Conservation (phyloP, 2,113 vertebrate species). For the Gymnogyps californianus region DNA sequence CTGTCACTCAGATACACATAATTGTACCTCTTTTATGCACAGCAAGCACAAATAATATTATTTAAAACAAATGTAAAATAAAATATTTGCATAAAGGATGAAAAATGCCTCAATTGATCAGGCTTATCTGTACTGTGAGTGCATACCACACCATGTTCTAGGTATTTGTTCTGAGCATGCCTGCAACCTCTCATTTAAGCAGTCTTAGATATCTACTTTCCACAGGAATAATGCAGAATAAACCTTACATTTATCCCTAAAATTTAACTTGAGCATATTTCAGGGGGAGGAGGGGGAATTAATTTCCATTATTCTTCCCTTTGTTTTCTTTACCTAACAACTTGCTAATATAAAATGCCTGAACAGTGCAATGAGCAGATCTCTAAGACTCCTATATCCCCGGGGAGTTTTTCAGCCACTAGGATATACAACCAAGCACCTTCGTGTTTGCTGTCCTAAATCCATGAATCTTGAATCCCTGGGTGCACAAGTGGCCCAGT, state of each 20-base stretch:
- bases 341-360: background rate
- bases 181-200: background rate
- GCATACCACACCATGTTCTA: background rate
- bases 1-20: background rate
- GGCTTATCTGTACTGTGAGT: background rate
- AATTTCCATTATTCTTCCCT: background rate
- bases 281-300: background rate
- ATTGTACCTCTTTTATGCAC: background rate
- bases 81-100: background rate
- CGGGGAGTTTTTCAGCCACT: background rate
- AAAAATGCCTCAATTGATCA: background rate
- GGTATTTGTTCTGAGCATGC: background rate
- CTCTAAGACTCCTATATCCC: background rate
- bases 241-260: background rate
- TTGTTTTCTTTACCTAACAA: background rate
- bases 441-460: conserved; percentile 54
- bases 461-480: conserved; percentile 51
- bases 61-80: background rate
- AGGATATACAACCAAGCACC: conserved; percentile 25
- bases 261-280: background rate
- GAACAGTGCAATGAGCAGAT: conserved; percentile 2
- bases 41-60: background rate
- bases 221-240: background rate
- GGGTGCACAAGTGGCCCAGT: conserved; percentile 19
- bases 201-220: background rate